Base-by-base conservation (phyloP, 1,140 invertebrate species). In the Trachymyrmex septentrionalis region DNA sequence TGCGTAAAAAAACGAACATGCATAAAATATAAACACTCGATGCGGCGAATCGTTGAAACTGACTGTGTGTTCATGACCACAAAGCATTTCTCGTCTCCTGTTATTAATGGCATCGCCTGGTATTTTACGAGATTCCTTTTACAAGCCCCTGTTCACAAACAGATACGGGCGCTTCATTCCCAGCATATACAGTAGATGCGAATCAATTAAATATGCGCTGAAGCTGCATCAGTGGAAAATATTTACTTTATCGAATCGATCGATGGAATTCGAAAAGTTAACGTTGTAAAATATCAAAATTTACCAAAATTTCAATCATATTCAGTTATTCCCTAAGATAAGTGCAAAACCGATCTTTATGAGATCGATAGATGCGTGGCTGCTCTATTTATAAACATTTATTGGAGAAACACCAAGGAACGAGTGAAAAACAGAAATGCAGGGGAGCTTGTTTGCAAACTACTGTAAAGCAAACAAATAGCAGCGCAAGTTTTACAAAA, bases 41-140 rank as follows among this genome's bases (percentile, higher is more conserved):
- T 69, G 73, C 50, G 12, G 71, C 80, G 71, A 87, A 69, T 81
- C 59, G 61, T 81, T 38, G 77, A 61, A 78, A 61, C 30, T 27
- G 67, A 72, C 63, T 75, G 27, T 38, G 48, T 27, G 48, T 24
- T 71, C 59, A n/a, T 21, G 27, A 55, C 44, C 27, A 81, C 89
- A 88, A 88, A 90, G 89, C 82, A 86, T 90, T 90, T 90, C 86
- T 85, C 89, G 80, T 78, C 66, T 82, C 76, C 64, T 75, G 84
- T 88, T 92, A 90, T 90, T 92, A 92, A 87, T 87, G 91, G 71
- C 90, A 86, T 90, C 69, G 87, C 86, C 61, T 57, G 84, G 82
- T 80, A 75, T 87, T 91, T 92, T 87, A 90, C 85, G 86, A 91
- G 88, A 88, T 69, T 64, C 50, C 69, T 85, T 84, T 30, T 59